Base-by-base conservation (phyloP, 2,888 invertebrate genomes). In the Schizotus pectinicornis region DNA sequence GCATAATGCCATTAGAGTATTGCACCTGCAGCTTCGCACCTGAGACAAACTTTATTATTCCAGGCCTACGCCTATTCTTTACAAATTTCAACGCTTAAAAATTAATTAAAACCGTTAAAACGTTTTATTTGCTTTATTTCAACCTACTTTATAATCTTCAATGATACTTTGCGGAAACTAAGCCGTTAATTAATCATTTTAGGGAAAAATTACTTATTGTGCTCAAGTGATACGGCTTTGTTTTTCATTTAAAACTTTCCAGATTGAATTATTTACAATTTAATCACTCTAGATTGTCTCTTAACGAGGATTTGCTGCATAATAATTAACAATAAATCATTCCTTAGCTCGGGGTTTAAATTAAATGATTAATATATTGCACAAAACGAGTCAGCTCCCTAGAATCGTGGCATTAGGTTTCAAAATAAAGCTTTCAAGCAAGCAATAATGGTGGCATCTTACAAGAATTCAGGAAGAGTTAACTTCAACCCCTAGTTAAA, bases 1-100 rank as follows among this genome's bases (percentile, higher is more conserved):
- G n/a, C 34, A 34, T 53, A 53, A 58, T 53, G 34, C 50, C 48
- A 59, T 54, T 59, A 50, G 49, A 59, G 49, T 54, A 49, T 59
- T 54, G 45, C 36, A 53, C 53, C 39, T 48, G 42, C 31, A 48
- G 50, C 35, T 59, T 50, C 48, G 47, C 51, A 45, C 51, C 48
- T 56, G 56, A 39, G 56, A 38, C 56, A 45, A 34, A 49, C 56
- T 56, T 56, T 49, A 56, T 49, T 56, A 56, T 56, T 49, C 35
- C 43, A 41, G 34, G 9, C 31, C 33, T 22, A 9, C 13, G 30
- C 11, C 36, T 37, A 6, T n/a, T 47, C 22, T 12, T 47, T 14
- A 11, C 7, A 12, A 45, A 45, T 7, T 6, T 14, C 8, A 12
- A 9, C 36, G 37, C 30, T 47, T 47, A 37, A 37, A 30, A 47